A percentile compares a stretch with the other conserved stretches of the same genome.
These are phyloP conservation scores for Minunthozetes semirufus DNA, from an alignment of 2,888 invertebrate species.

Conservation along the genomic window DNA sequence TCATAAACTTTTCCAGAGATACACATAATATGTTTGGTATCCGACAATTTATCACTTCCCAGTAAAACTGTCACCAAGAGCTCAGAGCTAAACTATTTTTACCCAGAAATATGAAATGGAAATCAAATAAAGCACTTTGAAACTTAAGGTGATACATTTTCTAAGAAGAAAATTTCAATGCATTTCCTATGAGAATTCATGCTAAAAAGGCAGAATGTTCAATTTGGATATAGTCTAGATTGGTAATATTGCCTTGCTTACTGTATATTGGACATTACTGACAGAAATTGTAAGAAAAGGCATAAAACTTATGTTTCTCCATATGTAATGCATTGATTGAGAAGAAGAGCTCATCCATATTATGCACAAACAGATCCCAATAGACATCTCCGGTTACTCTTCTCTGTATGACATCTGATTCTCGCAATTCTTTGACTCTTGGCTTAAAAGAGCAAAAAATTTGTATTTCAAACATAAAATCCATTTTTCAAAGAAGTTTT, in stretches of 20 bases:
- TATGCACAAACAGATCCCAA: constrained; percentile 26
- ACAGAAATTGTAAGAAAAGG: background rate
- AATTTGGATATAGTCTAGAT: background rate
- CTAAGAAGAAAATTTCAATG: too few relatives aligned
- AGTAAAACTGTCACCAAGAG: too few relatives aligned
- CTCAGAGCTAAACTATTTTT: too few relatives aligned
- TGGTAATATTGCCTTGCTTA: background rate
- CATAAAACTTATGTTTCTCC: constrained; percentile 13
- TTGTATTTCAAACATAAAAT: background rate
- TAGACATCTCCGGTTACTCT: constrained; percentile 9
- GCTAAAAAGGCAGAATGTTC: too few relatives aligned
- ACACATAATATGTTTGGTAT: too few relatives aligned
- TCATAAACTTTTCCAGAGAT: background rate
- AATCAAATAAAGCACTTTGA: too few relatives aligned
- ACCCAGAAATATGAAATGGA: too few relatives aligned
- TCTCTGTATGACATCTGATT: constrained; percentile 7
- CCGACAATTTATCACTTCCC: too few relatives aligned
- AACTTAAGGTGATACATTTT: too few relatives aligned
- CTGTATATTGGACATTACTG: background rate
- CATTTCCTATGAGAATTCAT: too few relatives aligned
- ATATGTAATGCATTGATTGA: constrained; percentile 4
- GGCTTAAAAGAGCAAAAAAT: background rate
- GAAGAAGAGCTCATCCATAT: background rate
- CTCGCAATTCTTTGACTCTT: background rate
- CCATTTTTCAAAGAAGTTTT: background rate